Evolutionary conservation across 2,113 vertebrate genomes (phyloP), one percentile per base, ranked within the genome.

Genomic region (Aepyceros melampus): DNA sequence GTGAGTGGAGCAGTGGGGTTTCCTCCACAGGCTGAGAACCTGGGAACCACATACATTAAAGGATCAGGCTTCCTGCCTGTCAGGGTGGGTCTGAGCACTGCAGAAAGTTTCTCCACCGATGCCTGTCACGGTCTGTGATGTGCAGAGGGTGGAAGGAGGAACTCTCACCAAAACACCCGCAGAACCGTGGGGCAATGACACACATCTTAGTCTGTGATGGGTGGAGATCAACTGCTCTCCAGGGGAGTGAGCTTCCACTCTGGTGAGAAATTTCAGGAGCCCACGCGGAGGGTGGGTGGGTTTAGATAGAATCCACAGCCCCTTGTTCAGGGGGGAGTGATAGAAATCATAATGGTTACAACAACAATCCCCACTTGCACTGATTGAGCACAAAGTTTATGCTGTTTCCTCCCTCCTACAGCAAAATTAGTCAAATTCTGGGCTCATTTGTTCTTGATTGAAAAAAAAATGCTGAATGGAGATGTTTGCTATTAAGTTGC

Each of bases 251-350:
- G 17, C 16, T 10, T 19, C 17, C 25, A 27, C 3, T 60, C 58
- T 87, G 71, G n/a, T 71, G 33, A 89, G 64, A 58, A 36, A 78
- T 25, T 6, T 55, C 12, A 4, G 40, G 6, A 87, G 5, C 23
- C 29, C 0, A 29, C 1, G 5, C 36, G 67, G 36, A 79, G 8
- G 12, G 33, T 15, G 2, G 7, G 9, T 0, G 1, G 7, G 5
- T 33, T 27, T 82, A 11, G 21, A 23, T 1, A 49, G 83, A 95
- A 58, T 21, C 17, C 67, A 40, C 12, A 67, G 33, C 7, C 13
- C 43, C 33, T 31, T 60, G 84, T 62, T 89, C 6, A 5, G 13
- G 3, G 33, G 23, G 9, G 49, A 27, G 47, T 7, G 33, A 78
- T 58, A 47, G 86, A 76, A 96, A 76, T n/a, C 15, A 16, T 56